Evolutionary conservation across 2,113 vertebrate genomes (phyloP).

Genomic region (Leptodactylus fuscus): DNA sequence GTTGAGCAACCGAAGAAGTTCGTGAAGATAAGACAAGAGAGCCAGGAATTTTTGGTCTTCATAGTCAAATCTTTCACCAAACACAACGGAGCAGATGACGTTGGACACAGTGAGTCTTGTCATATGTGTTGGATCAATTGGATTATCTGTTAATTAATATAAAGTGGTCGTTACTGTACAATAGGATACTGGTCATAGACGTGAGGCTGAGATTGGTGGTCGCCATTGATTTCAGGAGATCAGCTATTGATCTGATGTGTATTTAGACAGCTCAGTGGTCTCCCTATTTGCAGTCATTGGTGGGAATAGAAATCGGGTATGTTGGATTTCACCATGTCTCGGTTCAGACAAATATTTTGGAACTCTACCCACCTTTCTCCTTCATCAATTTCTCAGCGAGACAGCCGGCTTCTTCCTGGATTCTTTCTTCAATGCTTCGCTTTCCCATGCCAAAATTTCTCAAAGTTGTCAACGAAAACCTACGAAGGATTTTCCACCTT

Average conservation of each 20-base stretch:
- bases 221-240: too few relatives aligned
- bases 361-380: neutral
- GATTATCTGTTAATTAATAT: neutral
- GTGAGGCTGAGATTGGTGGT: too few relatives aligned
- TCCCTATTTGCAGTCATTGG: too few relatives aligned
- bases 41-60: conserved; percentile 69
- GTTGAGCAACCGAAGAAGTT: neutral
- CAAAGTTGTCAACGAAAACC: conserved; percentile 39
- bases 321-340: too few relatives aligned
- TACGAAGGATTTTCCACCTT: conserved; percentile 17
- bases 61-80: conserved; percentile 75
- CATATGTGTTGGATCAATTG: conserved; percentile 63
- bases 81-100: conserved; percentile 73
- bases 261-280: too few relatives aligned
- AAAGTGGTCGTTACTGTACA: neutral
- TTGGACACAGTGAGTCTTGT: conserved; percentile 71
- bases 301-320: too few relatives aligned
- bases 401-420: conserved; percentile 25
- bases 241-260: too few relatives aligned
- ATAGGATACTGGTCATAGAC: neutral
- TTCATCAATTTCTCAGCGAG: conserved; percentile 1
- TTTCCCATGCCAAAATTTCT: conserved; percentile 51
- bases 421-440: conserved; percentile 39
- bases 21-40: conserved; percentile 61
- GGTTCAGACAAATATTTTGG: neutral